phyloP scores from a whole-genome alignment of 1,140 invertebrate species.

The Ephestia elutella region DNA sequence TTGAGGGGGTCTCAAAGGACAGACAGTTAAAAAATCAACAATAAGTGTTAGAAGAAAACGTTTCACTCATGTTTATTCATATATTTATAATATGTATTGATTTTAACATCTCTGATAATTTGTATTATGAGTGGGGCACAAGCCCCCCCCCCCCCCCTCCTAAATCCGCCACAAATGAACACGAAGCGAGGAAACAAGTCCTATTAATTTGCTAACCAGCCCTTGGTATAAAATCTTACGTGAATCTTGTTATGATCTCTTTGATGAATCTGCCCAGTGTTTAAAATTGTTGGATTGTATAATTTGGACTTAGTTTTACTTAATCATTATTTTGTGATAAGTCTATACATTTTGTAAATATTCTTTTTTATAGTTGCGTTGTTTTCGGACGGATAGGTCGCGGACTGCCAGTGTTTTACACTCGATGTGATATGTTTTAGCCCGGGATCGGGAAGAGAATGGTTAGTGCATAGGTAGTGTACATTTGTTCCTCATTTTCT shows the following conservation, averaged over 20 bases:
- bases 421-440: slow-evolving; percentile 63
- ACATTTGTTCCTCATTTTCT: slow-evolving; percentile 68
- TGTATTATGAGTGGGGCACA: no score
- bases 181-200: not conserved
- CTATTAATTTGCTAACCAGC: not conserved
- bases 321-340: slow-evolving; percentile 62
- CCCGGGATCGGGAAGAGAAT: slow-evolving; percentile 39
- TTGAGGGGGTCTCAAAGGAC: no score
- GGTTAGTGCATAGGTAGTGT: slow-evolving; percentile 65
- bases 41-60: no score
- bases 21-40: no score
- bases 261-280: slow-evolving; percentile 71
- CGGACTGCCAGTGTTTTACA: slow-evolving; percentile 45
- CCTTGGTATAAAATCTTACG: slow-evolving; percentile 41
- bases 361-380: slow-evolving; percentile 40
- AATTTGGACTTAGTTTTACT: slow-evolving; percentile 50
- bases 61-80: no score
- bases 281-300: slow-evolving; percentile 63
- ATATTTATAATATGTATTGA: no score
- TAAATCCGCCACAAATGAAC: slow-evolving; percentile 34
- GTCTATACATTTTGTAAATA: slow-evolving; percentile 67
- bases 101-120: no score
- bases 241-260: slow-evolving; percentile 73
- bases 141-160: no score
- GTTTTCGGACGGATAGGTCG: slow-evolving; percentile 38